Conservation (phyloP, 2,888 invertebrate genomes). For the Adineta ricciae region DNA sequence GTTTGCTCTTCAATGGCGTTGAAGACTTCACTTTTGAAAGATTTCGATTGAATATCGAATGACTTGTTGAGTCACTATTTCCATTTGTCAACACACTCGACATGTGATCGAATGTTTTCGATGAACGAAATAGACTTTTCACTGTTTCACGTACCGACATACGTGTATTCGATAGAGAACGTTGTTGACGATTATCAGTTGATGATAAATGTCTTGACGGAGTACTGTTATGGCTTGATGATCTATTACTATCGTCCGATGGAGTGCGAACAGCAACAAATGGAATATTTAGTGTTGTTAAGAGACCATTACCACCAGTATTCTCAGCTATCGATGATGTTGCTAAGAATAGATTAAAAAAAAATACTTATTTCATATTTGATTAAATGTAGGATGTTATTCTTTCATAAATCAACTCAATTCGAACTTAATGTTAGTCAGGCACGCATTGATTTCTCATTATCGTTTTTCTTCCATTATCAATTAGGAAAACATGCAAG, state of each 20-base stretch:
- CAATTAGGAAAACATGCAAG: too few species aligned
- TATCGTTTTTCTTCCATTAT: too few species aligned
- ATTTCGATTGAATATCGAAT: not conserved
- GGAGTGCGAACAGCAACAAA: slow-evolving; percentile 9
- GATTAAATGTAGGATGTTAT: too few species aligned
- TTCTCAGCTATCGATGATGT: not conserved
- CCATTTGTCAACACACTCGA: not conserved
- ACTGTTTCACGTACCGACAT: not conserved
- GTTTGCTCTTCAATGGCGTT: not conserved
- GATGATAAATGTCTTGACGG: not conserved
- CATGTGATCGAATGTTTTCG: slow-evolving; percentile 19
- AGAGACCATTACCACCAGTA: not conserved
- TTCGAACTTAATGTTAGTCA: too few species aligned
- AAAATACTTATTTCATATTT: too few species aligned
- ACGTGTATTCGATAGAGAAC: not conserved
- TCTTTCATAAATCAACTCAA: too few species aligned
- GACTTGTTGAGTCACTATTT: not conserved
- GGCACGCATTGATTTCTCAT: too few species aligned
- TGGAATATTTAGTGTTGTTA: slow-evolving; percentile 10
- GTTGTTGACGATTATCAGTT: slow-evolving; percentile 6
- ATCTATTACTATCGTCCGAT: slow-evolving; percentile 11
- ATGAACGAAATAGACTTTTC: not conserved
- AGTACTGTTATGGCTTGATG: not conserved
- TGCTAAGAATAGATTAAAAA: not conserved
- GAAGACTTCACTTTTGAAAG: not conserved